Percentiles rank a stretch among this genome's conserved stretches.
Evolutionary conservation across 2,113 vertebrate species (phyloP).

Genomic region (Anarrhichthys ocellatus): DNA sequence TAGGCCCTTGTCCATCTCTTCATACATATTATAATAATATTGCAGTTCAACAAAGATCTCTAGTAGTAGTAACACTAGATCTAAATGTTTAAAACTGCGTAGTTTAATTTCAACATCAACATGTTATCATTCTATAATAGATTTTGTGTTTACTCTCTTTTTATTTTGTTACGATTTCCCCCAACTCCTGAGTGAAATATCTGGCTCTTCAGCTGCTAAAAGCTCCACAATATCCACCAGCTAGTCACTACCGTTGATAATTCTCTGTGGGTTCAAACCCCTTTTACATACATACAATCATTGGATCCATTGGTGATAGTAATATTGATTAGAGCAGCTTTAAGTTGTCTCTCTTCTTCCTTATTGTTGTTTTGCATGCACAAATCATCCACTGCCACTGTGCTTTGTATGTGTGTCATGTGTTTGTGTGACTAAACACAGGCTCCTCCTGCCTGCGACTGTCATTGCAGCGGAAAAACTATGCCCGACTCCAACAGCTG

Average conservation of each 20-base stretch:
- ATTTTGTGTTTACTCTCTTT: not conserved
- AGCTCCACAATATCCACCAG: not conserved
- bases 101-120: not conserved
- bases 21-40: not conserved
- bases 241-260: not conserved
- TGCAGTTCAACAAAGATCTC: not conserved
- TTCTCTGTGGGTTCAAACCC: not conserved
- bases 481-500: slow-evolving; percentile 54
- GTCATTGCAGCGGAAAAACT: slow-evolving; percentile 31
- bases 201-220: not conserved
- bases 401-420: not conserved
- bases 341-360: not conserved
- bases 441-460: slow-evolving; percentile 18
- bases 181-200: not conserved
- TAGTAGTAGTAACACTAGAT: too few relatives aligned
- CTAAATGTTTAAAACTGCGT: not conserved
- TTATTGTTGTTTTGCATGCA: not conserved
- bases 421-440: slow-evolving; percentile 3
- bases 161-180: not conserved
- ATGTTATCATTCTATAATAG: not conserved
- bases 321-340: not conserved
- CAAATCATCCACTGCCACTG: not conserved
- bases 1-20: not conserved
- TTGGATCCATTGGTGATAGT: not conserved
- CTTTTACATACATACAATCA: not conserved